These are phyloP conservation scores for Melieria omissa DNA, from an alignment of 2,888 invertebrate genomes.

Conservation along the genomic window DNA sequence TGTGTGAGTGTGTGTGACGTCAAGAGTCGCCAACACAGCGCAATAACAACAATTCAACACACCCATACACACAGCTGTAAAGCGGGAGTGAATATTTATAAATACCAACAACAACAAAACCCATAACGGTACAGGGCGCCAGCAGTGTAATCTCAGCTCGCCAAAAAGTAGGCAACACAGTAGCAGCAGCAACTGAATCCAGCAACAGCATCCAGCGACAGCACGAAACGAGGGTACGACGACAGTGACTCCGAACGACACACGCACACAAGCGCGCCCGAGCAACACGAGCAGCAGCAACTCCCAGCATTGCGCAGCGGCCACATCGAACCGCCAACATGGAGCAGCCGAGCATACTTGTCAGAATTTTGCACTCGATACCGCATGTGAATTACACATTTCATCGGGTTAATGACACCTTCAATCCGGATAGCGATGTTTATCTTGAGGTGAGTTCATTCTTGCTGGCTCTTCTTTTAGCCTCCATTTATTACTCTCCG, in stretches of 20 bases:
- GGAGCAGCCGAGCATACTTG: constrained; percentile 85
- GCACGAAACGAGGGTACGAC: constrained; percentile 20
- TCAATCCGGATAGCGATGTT: constrained; percentile 87
- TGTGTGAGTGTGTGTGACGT: constrained; percentile 45
- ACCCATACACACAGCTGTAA: constrained; percentile 1
- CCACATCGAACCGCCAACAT: constrained; percentile 57
- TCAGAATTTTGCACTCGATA: constrained; percentile 87
- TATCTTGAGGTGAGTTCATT: constrained; percentile 82
- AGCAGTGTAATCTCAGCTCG: background rate
- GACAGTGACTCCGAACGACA: constrained; percentile 20
- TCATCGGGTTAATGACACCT: constrained; percentile 89
- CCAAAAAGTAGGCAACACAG: constrained; percentile 17
- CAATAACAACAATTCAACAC: background rate
- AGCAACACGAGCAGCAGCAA: constrained; percentile 32
- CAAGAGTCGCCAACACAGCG: constrained; percentile 35
- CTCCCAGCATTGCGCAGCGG: constrained; percentile 22
- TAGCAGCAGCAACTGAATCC: background rate
- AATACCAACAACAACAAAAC: too few species aligned
- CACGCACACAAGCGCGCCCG: background rate
- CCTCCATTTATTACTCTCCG: background rate
- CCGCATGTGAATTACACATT: constrained; percentile 93
- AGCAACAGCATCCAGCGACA: constrained; percentile 19
- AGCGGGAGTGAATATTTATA: background rate
- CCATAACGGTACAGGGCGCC: background rate
- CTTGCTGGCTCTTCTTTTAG: background rate